phyloP scores from a whole-genome alignment of 2,113 vertebrate species.

The Perognathus longimembris region DNA sequence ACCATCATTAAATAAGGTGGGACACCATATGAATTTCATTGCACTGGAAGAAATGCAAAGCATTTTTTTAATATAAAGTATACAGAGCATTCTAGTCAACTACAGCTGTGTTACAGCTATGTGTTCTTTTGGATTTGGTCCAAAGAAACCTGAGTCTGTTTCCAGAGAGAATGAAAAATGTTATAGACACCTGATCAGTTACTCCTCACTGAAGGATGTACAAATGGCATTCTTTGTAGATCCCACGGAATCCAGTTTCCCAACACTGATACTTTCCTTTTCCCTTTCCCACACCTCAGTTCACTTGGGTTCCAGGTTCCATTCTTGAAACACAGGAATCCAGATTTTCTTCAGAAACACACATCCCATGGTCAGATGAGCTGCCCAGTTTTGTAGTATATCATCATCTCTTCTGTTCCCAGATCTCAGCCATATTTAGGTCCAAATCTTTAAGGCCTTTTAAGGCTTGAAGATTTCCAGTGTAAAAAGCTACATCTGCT shows the following conservation, averaged over 20 bases:
- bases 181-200: slow-evolving; percentile 85
- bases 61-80: slow-evolving; percentile 90
- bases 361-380: slow-evolving; percentile 73
- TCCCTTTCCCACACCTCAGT: slow-evolving; percentile 56
- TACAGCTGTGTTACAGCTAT: slow-evolving; percentile 92
- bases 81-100: slow-evolving; percentile 89
- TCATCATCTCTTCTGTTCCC: slow-evolving; percentile 99
- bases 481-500: slow-evolving; percentile 98
- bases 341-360: slow-evolving; percentile 74
- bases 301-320: slow-evolving; percentile 71
- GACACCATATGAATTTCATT: slow-evolving; percentile 87
- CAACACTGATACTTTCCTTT: slow-evolving; percentile 70
- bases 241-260: slow-evolving; percentile 74
- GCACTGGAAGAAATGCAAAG: slow-evolving; percentile 91
- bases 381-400: slow-evolving; percentile 67
- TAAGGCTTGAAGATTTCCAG: slow-evolving; percentile 96
- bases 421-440: slow-evolving; percentile 97
- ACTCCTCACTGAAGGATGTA: slow-evolving; percentile 80
- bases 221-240: slow-evolving; percentile 79
- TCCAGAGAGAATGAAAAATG: slow-evolving; percentile 87
- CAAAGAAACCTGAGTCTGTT: slow-evolving; percentile 93
- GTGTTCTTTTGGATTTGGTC: slow-evolving; percentile 92
- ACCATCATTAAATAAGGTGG: slow-evolving; percentile 90
- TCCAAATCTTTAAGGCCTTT: slow-evolving; percentile 94
- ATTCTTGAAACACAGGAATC: slow-evolving; percentile 74